Percentiles rank a stretch among this genome's conserved stretches.
Conservation (phyloP, 92 coral and sea anemone genomes). For the Meandrina meandrites region DNA sequence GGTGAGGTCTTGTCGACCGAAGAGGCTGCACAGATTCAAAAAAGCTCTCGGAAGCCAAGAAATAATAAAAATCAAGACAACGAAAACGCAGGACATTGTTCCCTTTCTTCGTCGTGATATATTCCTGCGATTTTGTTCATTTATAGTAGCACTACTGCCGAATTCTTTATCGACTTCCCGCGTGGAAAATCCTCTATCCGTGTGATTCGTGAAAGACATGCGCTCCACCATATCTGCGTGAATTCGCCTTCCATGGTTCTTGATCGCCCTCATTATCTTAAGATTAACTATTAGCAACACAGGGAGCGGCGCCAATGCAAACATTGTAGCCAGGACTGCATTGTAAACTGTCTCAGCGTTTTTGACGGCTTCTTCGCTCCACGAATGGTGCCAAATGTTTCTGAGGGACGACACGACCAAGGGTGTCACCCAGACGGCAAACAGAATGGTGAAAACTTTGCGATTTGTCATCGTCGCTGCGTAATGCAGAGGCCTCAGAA, state of each 20-base stretch:
- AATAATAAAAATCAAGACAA: slow-evolving; percentile 48
- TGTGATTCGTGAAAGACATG: not conserved
- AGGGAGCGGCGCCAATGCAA: slow-evolving; percentile 52
- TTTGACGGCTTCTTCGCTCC: not conserved
- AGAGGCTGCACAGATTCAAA: slow-evolving; percentile 42
- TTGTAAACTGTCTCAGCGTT: slow-evolving; percentile 53
- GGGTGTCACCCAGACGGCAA: slow-evolving; percentile 55
- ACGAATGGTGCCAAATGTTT: slow-evolving; percentile 53
- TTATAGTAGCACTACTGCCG: not conserved
- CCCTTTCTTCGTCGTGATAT: slow-evolving; percentile 23
- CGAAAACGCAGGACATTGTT: slow-evolving; percentile 61
- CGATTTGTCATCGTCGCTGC: slow-evolving; percentile 62
- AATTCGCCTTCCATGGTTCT: slow-evolving; percentile 40
- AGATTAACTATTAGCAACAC: slow-evolving; percentile 56
- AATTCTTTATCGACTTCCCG: not conserved
- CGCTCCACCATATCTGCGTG: slow-evolving; percentile 18
- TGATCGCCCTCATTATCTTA: slow-evolving; percentile 59
- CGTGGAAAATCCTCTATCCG: not conserved
- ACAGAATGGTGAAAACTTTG: slow-evolving; percentile 43
- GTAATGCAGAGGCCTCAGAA: slow-evolving; percentile 68
- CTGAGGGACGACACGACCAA: slow-evolving; percentile 40
- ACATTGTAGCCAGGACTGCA: slow-evolving; percentile 42
- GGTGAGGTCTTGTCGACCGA: slow-evolving; percentile 1
- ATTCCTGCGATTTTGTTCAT: slow-evolving; percentile 14
- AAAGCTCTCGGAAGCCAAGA: slow-evolving; percentile 72